Percentiles rank a stretch among this genome's conserved stretches.
phyloP scores from a whole-genome alignment of 2,888 invertebrate species.

The Camponotus fellah region DNA sequence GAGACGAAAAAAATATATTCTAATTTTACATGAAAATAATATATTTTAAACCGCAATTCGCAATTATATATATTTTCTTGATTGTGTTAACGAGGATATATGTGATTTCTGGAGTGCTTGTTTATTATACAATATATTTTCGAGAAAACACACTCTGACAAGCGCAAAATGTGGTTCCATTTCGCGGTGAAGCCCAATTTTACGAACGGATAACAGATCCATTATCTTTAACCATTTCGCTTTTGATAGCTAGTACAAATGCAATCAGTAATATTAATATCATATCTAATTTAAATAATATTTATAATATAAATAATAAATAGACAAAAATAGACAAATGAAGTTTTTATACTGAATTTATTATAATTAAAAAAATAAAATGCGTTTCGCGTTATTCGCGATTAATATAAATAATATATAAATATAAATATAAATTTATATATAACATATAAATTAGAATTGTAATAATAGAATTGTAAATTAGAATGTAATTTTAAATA shows the following conservation, averaged over 20 bases:
- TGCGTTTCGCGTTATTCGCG: background rate
- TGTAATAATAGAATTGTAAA: too few species aligned
- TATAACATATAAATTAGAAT: background rate
- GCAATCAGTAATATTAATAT: slow-evolving; percentile 6
- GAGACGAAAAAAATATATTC: background rate
- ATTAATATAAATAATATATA: background rate
- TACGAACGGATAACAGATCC: background rate
- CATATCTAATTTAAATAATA: background rate
- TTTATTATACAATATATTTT: background rate
- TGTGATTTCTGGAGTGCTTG: background rate
- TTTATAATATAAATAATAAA: background rate
- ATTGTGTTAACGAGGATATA: background rate
- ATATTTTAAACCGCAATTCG: background rate
- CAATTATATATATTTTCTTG: background rate
- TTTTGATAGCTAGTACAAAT: background rate
- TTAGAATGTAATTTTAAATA: background rate
- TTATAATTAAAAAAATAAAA: too few species aligned
- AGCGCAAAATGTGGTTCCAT: background rate
- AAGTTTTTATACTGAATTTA: too few species aligned
- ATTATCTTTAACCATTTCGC: background rate
- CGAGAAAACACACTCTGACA: background rate
- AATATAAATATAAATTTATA: slow-evolving; percentile 1
- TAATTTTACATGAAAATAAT: slow-evolving; percentile 2
- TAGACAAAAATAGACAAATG: background rate
- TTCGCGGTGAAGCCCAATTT: background rate